Conservation (phyloP, 2,113 vertebrate species). For the Corydoras maculifer region DNA sequence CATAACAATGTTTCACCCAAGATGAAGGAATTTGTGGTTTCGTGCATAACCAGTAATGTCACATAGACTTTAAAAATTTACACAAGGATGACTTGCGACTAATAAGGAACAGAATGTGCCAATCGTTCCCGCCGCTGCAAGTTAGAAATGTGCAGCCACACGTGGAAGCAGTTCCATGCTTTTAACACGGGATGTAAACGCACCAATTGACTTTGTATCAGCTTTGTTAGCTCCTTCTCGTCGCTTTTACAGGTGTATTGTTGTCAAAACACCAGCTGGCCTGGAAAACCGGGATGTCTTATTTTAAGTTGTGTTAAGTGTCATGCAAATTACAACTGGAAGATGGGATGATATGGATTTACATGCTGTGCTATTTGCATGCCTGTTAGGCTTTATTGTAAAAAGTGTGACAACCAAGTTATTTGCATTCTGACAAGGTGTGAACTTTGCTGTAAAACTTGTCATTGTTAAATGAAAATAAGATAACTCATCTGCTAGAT, state of each 20-base stretch:
- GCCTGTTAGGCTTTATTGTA: slow-evolving; percentile 16
- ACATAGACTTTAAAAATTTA: slow-evolving; percentile 6
- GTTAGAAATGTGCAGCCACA: neutral
- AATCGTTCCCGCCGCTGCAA: slow-evolving; percentile 1
- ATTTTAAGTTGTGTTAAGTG: slow-evolving; percentile 16
- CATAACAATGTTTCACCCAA: neutral
- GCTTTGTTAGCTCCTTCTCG: slow-evolving; percentile 21
- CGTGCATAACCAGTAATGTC: slow-evolving; percentile 2
- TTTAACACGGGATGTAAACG: slow-evolving; percentile 23
- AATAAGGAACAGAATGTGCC: slow-evolving; percentile 6
- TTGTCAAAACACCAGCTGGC: slow-evolving; percentile 31
- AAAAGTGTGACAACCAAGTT: slow-evolving; percentile 14
- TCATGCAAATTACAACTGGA: slow-evolving; percentile 34
- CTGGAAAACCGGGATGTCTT: slow-evolving; percentile 24
- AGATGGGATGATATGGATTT: slow-evolving; percentile 21
- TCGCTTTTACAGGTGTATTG: slow-evolving; percentile 30
- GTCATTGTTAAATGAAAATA: neutral
- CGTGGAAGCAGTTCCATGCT: slow-evolving; percentile 17
- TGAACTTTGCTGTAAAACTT: slow-evolving; percentile 12
- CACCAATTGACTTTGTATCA: slow-evolving; percentile 13
- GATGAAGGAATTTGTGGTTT: slow-evolving; percentile 15
- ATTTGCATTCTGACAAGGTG: slow-evolving; percentile 11
- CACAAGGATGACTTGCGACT: slow-evolving; percentile 17
- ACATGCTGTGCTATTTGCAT: slow-evolving; percentile 35
- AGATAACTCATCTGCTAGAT: neutral